Evolutionary conservation across 2,113 vertebrate genomes (phyloP).

Genomic region (Labeo rohita): DNA sequence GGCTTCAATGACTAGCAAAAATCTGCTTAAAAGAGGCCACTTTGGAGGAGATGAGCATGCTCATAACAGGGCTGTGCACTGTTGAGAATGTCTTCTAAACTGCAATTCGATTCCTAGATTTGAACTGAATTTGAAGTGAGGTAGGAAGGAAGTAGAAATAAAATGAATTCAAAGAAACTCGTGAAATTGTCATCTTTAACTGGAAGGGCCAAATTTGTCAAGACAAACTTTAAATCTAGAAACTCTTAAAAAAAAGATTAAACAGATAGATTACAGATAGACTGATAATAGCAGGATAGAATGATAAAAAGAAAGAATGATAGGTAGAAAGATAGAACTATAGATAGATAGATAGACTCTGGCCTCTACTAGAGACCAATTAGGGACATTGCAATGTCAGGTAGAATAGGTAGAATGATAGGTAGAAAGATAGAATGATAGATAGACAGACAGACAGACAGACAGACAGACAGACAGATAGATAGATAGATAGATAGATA

Average conservation of each 20-base stretch:
- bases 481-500: too few species aligned
- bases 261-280: not conserved
- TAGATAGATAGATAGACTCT: too few species aligned
- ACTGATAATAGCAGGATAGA: not conserved
- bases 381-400: too few species aligned
- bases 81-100: not conserved
- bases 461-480: too few species aligned
- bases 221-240: not conserved
- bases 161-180: not conserved
- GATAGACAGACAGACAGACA: too few species aligned
- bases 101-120: not conserved
- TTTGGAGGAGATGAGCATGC: not conserved
- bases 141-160: not conserved
- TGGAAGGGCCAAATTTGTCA: too few species aligned
- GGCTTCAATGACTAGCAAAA: slow-evolving; percentile 17
- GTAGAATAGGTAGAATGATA: too few species aligned
- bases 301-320: not conserved
- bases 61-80: not conserved
- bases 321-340: not conserved
- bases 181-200: too few species aligned
- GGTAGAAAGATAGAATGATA: too few species aligned
- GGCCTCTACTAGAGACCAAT: too few species aligned
- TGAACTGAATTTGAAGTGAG: not conserved
- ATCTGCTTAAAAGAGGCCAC: not conserved
- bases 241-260: not conserved